Percentiles rank a stretch among this genome's conserved stretches.
These are phyloP conservation scores for Rachycentron canadum DNA, from an alignment of 2,797 vertebrate species.

Conservation along the genomic window DNA sequence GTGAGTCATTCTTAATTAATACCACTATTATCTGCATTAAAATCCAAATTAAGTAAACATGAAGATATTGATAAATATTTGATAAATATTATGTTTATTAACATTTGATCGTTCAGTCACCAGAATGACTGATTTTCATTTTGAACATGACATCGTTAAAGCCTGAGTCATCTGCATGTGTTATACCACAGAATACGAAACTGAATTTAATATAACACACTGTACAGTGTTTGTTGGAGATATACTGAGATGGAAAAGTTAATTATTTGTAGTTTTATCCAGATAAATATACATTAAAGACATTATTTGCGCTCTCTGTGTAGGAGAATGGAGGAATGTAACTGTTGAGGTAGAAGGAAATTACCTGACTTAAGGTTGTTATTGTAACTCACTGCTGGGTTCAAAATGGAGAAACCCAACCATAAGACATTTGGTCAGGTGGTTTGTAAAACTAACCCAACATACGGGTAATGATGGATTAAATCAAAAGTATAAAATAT, in stretches of 20 bases:
- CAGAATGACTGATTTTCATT: not conserved
- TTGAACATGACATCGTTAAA: not conserved
- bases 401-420: too few species aligned
- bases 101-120: too few species aligned
- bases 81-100: not conserved
- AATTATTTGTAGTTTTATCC: too few species aligned
- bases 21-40: not conserved
- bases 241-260: not conserved
- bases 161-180: constrained; percentile 3
- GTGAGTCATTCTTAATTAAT: not conserved
- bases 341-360: too few species aligned
- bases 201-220: not conserved
- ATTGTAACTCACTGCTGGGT: too few species aligned
- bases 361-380: too few species aligned
- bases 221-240: too few species aligned
- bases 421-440: not conserved
- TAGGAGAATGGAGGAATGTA: too few species aligned
- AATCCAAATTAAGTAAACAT: not conserved
- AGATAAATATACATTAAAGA: too few species aligned
- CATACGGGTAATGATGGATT: not conserved
- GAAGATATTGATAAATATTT: not conserved
- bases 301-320: too few species aligned
- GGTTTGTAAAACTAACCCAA: not conserved
- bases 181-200: not conserved
- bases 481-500: not conserved